Evolutionary conservation across 1,140 invertebrate species (phyloP).

Genomic region (Lordiphosa mommai): DNA sequence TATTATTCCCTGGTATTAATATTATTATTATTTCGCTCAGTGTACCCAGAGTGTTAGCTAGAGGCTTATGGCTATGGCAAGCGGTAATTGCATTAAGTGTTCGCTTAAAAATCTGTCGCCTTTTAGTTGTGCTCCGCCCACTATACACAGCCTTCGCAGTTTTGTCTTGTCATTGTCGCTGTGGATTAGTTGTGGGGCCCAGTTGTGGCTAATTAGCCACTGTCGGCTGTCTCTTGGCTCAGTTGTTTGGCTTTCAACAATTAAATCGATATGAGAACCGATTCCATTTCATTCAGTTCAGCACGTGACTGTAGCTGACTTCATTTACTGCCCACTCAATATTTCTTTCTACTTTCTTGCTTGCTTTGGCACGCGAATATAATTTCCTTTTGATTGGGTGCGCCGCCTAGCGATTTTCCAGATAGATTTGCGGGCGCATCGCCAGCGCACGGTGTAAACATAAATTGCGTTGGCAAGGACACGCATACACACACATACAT

Average conservation of each 20-base stretch:
- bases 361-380: constrained; percentile 58
- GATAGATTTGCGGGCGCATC: constrained; percentile 51
- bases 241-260: constrained; percentile 52
- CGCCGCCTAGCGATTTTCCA: constrained; percentile 53
- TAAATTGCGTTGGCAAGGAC: constrained; percentile 62
- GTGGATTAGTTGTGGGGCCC: constrained; percentile 47
- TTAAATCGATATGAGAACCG: constrained; percentile 57
- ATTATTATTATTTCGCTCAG: constrained; percentile 8
- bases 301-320: constrained; percentile 33
- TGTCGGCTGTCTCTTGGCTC: not conserved
- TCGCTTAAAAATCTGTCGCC: constrained; percentile 61
- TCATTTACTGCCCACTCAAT: constrained; percentile 23
- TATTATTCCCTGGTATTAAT: no score
- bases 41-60: constrained; percentile 13
- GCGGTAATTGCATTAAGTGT: constrained; percentile 77
- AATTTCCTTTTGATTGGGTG: constrained; percentile 71
- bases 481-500: constrained; percentile 14
- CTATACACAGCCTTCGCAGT: not conserved
- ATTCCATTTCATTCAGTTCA: constrained; percentile 9
- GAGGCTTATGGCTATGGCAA: constrained; percentile 35
- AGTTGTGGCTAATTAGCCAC: not conserved
- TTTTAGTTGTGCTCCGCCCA: not conserved
- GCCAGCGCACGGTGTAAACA: constrained; percentile 63
- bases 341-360: not conserved
- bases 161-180: constrained; percentile 51